Percentiles rank a stretch among this genome's conserved stretches.
These are phyloP conservation scores for Platanista minor DNA, from an alignment of 2,113 vertebrate species.

Conservation along the genomic window DNA sequence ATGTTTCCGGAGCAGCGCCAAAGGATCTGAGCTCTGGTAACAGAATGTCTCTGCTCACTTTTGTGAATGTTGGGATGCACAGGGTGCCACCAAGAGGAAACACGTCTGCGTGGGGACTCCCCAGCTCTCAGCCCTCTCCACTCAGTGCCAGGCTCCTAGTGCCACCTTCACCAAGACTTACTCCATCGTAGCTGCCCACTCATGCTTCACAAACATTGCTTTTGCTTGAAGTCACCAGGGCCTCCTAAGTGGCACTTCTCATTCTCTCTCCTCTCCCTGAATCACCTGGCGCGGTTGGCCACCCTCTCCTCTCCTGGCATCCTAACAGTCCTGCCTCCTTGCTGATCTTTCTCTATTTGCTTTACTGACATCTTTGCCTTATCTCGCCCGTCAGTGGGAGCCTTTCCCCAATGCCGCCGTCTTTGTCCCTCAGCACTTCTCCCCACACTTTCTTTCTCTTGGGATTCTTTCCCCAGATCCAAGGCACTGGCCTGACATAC, in stretches of 20 bases:
- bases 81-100: background rate
- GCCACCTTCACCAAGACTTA: background rate
- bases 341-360: background rate
- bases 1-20: background rate
- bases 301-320: background rate
- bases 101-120: background rate
- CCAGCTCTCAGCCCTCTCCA: background rate
- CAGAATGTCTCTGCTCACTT: background rate
- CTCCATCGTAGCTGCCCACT: fast-evolving
- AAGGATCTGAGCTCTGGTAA: background rate
- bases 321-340: background rate
- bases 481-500: background rate
- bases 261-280: background rate
- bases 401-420: fast-evolving
- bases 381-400: background rate
- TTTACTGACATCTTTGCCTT: background rate
- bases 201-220: background rate
- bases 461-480: background rate
- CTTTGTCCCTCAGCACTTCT: background rate
- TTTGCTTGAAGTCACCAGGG: background rate
- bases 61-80: background rate
- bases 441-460: background rate
- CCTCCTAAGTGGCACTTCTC: background rate
- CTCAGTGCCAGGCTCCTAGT: background rate
- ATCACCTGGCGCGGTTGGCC: too few relatives aligned